phyloP scores from a whole-genome alignment of 2,113 vertebrate genomes.

The Sardina pilchardus region DNA sequence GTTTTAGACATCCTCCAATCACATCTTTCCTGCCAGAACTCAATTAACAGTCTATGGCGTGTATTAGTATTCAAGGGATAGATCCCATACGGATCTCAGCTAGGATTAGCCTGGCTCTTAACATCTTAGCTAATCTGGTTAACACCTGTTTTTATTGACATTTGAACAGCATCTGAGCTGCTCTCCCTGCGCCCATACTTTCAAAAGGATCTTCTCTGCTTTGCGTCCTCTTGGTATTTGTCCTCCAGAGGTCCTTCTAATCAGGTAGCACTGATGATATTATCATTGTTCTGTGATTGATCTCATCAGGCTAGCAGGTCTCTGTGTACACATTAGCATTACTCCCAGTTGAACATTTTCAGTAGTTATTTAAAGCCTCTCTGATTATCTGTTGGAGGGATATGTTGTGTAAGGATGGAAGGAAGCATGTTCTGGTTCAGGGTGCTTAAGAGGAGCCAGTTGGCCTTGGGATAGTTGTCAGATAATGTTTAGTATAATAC shows the following conservation, averaged over 20 bases:
- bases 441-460: background rate
- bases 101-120: constrained; percentile 72
- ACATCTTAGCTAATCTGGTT: constrained; percentile 74
- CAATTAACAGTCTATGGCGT: constrained; percentile 43
- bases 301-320: constrained; percentile 27
- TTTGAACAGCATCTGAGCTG: constrained; percentile 55
- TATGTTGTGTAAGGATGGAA: background rate
- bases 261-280: background rate
- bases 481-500: background rate
- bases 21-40: background rate
- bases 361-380: constrained; percentile 19
- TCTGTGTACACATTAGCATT: constrained; percentile 20
- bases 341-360: constrained; percentile 11
- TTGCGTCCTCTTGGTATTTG: constrained; percentile 32
- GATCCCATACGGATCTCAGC: constrained; percentile 61
- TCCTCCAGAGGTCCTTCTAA: constrained; percentile 5
- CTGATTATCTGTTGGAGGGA: background rate
- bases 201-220: constrained; percentile 52
- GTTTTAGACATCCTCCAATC: background rate
- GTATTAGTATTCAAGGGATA: constrained; percentile 69
- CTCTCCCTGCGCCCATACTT: constrained; percentile 47
- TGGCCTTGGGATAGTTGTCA: background rate
- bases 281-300: constrained; percentile 23
- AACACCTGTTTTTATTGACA: constrained; percentile 81
- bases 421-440: background rate